These are phyloP conservation scores for Macrosiphum euphorbiae DNA, from an alignment of 2,888 invertebrate species.

Conservation along the genomic window DNA sequence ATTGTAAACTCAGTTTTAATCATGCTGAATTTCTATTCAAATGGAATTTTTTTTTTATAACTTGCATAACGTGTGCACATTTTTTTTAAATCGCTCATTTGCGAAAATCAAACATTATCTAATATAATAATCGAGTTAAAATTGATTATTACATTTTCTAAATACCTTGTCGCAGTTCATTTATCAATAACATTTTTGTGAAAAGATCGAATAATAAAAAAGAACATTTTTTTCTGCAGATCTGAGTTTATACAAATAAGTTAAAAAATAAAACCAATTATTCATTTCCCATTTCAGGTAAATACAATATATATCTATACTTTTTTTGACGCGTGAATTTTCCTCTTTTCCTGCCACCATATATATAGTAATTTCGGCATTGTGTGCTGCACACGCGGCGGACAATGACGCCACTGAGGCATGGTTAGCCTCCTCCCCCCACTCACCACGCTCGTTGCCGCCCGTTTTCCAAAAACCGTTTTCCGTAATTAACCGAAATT, in stretches of 20 bases:
- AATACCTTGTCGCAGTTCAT: not conserved
- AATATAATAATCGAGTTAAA: not conserved
- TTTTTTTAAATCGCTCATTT: not conserved
- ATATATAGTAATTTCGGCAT: not conserved
- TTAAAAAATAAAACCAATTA: not conserved
- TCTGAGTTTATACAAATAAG: not conserved
- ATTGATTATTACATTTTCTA: not conserved
- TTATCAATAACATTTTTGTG: not conserved
- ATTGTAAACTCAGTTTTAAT: not conserved
- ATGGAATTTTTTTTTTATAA: not conserved
- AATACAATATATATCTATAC: not conserved
- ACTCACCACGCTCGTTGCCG: not conserved
- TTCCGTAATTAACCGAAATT: conserved; percentile 61
- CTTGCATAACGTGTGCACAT: not conserved
- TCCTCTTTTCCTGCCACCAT: not conserved
- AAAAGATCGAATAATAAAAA: not conserved
- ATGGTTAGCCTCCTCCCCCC: not conserved
- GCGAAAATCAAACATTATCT: not conserved
- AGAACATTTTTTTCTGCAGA: not conserved
- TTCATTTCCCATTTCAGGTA: not conserved
- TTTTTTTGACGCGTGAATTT: not conserved
- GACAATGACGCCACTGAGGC: conserved; percentile 46
- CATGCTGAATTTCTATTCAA: not conserved
- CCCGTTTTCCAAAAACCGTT: conserved; percentile 44
- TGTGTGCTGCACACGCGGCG: not conserved